A percentile compares a stretch with the other conserved stretches of the same genome.
phyloP scores from a whole-genome alignment of 1,140 invertebrate species.

The Caenorhabditis inopinata region DNA sequence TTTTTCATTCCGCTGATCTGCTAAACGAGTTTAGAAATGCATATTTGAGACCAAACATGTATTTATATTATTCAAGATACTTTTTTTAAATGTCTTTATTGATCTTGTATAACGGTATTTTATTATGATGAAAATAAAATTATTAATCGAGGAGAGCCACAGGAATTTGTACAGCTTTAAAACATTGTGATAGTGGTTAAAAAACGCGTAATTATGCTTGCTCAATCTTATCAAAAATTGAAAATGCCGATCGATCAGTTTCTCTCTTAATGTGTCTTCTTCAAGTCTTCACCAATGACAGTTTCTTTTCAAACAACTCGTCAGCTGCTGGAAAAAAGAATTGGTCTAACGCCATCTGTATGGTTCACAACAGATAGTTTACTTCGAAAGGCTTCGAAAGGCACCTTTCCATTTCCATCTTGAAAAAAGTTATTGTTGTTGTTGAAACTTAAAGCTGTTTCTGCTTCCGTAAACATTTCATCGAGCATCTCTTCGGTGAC shows the following conservation, averaged over 20 bases:
- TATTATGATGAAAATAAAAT: no score
- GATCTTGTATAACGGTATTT: no score
- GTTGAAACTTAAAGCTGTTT: no score
- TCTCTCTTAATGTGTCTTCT: background rate
- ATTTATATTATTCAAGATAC: no score
- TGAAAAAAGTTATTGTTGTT: background rate
- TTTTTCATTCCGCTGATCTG: no score
- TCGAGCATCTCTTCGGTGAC: background rate
- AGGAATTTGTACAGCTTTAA: no score
- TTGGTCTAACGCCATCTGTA: background rate
- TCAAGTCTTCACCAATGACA: background rate
- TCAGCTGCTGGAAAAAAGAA: background rate
- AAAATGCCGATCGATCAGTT: background rate
- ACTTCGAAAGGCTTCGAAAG: background rate
- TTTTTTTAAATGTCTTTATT: no score
- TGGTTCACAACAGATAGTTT: background rate
- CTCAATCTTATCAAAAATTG: conserved; percentile 1
- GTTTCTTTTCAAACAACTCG: background rate
- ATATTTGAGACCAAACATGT: no score
- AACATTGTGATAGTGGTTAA: no score
- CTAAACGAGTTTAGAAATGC: no score
- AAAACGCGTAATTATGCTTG: background rate
- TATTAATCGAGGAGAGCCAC: no score
- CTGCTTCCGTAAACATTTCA: no score
- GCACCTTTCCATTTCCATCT: background rate